These are phyloP conservation scores for Nylanderia fulva DNA, from an alignment of 1,140 invertebrate genomes.

Conservation along the genomic window DNA sequence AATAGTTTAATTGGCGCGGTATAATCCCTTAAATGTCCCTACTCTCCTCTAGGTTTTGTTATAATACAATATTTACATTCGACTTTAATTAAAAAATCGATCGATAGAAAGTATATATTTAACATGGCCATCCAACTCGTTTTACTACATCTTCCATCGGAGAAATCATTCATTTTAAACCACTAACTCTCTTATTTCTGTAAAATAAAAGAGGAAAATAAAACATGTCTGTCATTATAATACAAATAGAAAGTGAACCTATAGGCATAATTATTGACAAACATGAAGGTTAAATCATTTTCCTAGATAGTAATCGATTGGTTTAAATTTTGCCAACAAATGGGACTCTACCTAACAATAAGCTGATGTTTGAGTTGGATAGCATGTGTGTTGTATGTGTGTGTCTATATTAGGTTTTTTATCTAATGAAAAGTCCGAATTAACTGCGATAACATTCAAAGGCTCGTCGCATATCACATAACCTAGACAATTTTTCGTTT, in stretches of 20 bases:
- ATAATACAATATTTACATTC: constrained; percentile 83
- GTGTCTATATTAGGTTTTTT: too few relatives aligned
- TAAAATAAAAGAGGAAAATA: constrained; percentile 6
- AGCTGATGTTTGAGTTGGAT: constrained; percentile 38
- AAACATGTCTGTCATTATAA: neutral
- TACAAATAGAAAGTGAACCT: constrained; percentile 25
- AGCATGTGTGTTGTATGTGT: constrained; percentile 75
- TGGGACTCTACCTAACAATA: constrained; percentile 3
- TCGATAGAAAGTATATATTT: constrained; percentile 42
- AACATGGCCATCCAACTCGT: constrained; percentile 44
- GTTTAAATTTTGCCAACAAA: constrained; percentile 9
- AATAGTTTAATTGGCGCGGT: constrained; percentile 74
- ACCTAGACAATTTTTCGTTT: constrained; percentile 78
- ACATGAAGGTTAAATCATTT: constrained; percentile 15
- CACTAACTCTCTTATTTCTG: neutral
- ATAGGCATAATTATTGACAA: constrained; percentile 10
- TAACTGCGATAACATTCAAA: constrained; percentile 79
- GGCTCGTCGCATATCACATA: constrained; percentile 82
- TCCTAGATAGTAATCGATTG: constrained; percentile 2
- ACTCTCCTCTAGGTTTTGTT: constrained; percentile 69
- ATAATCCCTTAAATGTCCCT: constrained; percentile 67
- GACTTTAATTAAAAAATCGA: constrained; percentile 77
- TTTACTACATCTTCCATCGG: constrained; percentile 37
- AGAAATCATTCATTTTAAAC: constrained; percentile 35
- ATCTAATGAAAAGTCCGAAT: constrained; percentile 77